Base-by-base conservation (phyloP, 2,888 invertebrate genomes). In the Drosophila engyochracea region DNA sequence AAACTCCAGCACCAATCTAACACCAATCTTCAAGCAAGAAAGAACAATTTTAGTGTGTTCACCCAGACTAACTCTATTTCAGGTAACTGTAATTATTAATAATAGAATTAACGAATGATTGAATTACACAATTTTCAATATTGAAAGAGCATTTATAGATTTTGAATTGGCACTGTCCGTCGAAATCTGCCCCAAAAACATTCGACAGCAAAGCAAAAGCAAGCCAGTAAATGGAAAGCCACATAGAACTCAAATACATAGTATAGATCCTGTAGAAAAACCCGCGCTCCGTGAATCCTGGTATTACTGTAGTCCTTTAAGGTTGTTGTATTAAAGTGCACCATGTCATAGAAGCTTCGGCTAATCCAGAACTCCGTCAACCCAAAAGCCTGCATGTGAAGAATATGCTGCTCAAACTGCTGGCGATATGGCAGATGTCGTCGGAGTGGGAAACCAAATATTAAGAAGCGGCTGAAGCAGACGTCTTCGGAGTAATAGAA, bases 351-450 rank as follows among this genome's bases (percentile, higher is more conserved):
- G 44, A 79, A 85, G 35, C 76, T 79, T 1, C 54, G 22, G 1
- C 41, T 49, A 4, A 74, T 19, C 85, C 87, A 83, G 47, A 31
- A 58, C 25, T 62, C 9, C 1, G 62, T 3, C 16, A 87, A 30
- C 0, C 85, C 83, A 6, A 70, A 69, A 33, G 79, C 74, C 6
- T 64, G 44, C 19, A 73, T 70, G 2, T n/a, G n/a, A 16, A 66
- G 63, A 0, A 83, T 68, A n/a, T 87, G 88, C 41, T 68, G 57
- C 7, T 88, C 78, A 52, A 87, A 76, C 52, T 81, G 68, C 0
- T 77, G 69, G 5, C 82, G 77, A 52, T 85, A 88, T 9, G 86
- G 86, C 58, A 88, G 35, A 19, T 51, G 31, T 0, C 33, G 52
- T 0, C 88, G 74, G 0, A 85, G 0, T 0, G 82, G 82, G 1